Base-by-base conservation (phyloP, 2,888 invertebrate species). In the Hypsopygia costalis region DNA sequence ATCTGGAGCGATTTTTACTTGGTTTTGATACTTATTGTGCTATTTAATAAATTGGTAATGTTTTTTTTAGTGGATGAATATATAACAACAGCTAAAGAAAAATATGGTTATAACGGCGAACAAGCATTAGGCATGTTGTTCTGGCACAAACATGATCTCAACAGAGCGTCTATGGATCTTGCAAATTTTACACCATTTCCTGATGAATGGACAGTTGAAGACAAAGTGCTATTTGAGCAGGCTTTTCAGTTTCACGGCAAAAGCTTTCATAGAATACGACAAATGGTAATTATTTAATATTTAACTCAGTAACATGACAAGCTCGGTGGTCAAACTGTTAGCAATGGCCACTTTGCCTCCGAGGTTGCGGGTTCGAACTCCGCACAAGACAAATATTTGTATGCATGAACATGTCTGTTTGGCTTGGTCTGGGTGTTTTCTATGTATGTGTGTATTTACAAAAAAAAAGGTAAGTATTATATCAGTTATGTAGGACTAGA, bases 221-320 rank as follows among this genome's bases (percentile, higher is more conserved):
- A 99, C 72, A 98, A 98, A 89, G 98, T 98, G 35, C 88, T 98
- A 8, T 99, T 99, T 86, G 98, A 99, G 72, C 98, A 98, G 82
- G 98, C 98, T 27, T 98, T 98, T 80, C 97, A 97, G 71, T 98
- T 98, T 76, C 98, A 98, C 81, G 98, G 98, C 35, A 99, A 99
- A 90, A 97, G 97, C 80, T 99, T 99, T 89, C 96, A 98, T 73
- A 93, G 97, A 71, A 98, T 99, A 77, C 90, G 97, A 57, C 98
- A 98, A 91, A 98, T 99, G 98, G 98, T 98, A 90, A 81, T 76
- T 62, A 40, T 20, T 36, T 7, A 31, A n/a, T 29, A 41, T 35
- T 37, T 11, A n/a, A n/a, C n/a, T n/a, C n/a, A n/a, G n/a, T n/a
- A n/a, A n/a, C n/a, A n/a, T n/a, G n/a, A n/a, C n/a, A n/a, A n/a